Percentiles rank a stretch among this genome's conserved stretches.
phyloP scores from a whole-genome alignment of 2,888 invertebrate genomes.

The Sarcophaga subvicina region DNA sequence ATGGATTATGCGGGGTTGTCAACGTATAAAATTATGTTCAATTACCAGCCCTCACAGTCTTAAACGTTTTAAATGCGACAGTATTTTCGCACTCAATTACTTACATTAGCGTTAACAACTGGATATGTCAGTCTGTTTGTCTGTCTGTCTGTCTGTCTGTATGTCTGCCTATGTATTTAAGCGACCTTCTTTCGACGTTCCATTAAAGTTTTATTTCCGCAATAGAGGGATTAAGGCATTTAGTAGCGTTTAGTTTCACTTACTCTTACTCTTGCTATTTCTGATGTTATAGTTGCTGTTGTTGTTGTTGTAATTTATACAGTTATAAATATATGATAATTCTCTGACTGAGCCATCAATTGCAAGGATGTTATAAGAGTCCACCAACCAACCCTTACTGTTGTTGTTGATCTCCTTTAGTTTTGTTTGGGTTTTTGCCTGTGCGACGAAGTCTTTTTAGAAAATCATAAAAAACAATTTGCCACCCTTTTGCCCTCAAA shows the following conservation, averaged over 20 bases:
- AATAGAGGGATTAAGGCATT: conserved; percentile 73
- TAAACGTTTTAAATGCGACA: conserved; percentile 76
- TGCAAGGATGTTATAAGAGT: conserved; percentile 15
- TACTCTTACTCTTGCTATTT: not conserved
- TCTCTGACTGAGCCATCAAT: conserved; percentile 35
- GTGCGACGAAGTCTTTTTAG: not conserved
- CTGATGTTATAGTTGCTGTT: conserved; percentile 7
- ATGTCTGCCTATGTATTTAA: not conserved
- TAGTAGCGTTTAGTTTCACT: conserved; percentile 58
- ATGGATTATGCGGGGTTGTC: conserved; percentile 57
- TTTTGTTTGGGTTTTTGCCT: conserved; percentile 17
- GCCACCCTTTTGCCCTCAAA: conserved; percentile 77
- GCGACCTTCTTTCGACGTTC: conserved; percentile 67
- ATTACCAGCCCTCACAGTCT: conserved; percentile 62
- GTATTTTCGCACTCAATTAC: conserved; percentile 82
- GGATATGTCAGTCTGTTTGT: conserved; percentile 74
- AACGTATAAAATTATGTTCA: conserved; percentile 61
- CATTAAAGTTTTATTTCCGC: conserved; percentile 80
- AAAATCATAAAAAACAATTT: conserved; percentile 78
- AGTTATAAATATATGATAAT: conserved; percentile 57
- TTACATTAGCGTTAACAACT: conserved; percentile 80
- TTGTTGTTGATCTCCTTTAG: conserved; percentile 7
- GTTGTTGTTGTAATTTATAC: conserved; percentile 34
- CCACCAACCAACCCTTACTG: conserved; percentile 43
- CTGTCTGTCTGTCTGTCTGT: not conserved